Conservation (phyloP, 1,140 invertebrate genomes). For the Nasonia longicornis region DNA sequence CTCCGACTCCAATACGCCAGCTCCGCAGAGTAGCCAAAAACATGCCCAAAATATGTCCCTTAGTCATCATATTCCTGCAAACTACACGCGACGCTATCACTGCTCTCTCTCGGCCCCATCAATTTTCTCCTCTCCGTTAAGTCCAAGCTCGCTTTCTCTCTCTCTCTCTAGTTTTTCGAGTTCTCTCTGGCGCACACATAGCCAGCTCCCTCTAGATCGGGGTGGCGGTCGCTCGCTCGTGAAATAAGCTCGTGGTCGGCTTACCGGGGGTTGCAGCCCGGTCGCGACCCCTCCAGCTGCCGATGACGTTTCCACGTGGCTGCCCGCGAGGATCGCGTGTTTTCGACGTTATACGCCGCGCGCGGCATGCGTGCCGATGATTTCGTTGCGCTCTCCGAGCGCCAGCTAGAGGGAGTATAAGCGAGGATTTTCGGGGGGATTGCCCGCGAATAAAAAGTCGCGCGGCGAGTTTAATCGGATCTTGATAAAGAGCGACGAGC, state of each 20-base stretch:
- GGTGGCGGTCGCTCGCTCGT: constrained; percentile 66
- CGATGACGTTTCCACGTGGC: constrained; percentile 69
- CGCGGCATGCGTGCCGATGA: constrained; percentile 19
- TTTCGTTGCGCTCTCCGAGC: not conserved
- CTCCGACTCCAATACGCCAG: not conserved
- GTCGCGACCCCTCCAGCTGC: constrained; percentile 66
- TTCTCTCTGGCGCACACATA: not conserved
- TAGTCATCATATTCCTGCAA: constrained; percentile 8
- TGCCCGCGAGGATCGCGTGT: constrained; percentile 67
- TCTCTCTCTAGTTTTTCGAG: constrained; percentile 1
- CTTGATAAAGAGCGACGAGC: not conserved
- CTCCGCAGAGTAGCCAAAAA: not conserved
- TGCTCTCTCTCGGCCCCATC: constrained; percentile 1
- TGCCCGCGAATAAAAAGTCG: constrained; percentile 22
- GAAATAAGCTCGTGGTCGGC: constrained; percentile 68
- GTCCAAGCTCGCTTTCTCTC: not conserved
- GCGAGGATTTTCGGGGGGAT: constrained; percentile 27
- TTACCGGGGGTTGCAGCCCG: constrained; percentile 65
- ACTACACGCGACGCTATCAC: constrained; percentile 6
- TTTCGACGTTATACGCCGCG: constrained; percentile 60
- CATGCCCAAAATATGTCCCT: not conserved
- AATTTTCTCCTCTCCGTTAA: constrained; percentile 33
- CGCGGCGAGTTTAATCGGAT: constrained; percentile 11
- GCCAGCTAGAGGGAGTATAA: not conserved
- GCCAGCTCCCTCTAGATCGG: constrained; percentile 45